Evolutionary conservation across 2,113 vertebrate species (phyloP).

Genomic region (Parus major): DNA sequence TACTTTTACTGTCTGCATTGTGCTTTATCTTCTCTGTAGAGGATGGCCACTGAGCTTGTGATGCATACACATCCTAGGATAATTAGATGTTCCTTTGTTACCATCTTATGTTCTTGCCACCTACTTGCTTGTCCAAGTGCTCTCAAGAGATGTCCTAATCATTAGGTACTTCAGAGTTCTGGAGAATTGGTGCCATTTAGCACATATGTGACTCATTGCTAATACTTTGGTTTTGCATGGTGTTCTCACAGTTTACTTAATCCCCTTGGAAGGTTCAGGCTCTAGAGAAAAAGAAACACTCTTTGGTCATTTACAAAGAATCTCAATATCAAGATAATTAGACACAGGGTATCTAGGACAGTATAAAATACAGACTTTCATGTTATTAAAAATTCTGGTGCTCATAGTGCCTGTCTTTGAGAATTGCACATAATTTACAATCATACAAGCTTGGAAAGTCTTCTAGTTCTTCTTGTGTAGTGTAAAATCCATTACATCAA

Average conservation of each 20-base stretch:
- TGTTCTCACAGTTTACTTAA: background rate
- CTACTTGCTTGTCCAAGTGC: slow-evolving; percentile 15
- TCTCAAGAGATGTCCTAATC: background rate
- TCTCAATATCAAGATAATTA: background rate
- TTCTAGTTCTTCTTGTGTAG: background rate
- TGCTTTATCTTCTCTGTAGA: background rate
- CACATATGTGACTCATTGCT: background rate
- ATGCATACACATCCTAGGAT: background rate
- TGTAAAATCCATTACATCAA: background rate
- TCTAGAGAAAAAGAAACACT: background rate
- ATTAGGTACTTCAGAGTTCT: background rate
- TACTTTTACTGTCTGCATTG: background rate
- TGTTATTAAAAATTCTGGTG: background rate
- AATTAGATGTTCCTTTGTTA: slow-evolving; percentile 24
- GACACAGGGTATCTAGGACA: background rate
- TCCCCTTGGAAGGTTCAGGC: background rate
- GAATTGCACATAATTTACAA: background rate
- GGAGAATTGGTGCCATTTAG: background rate
- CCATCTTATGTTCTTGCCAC: background rate
- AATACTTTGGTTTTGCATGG: background rate
- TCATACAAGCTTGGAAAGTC: background rate
- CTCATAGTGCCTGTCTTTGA: background rate
- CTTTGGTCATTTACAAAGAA: background rate
- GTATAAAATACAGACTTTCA: background rate
- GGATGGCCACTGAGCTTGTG: background rate